Evolutionary conservation across 2,888 invertebrate species (phyloP), one percentile per base, ranked within the genome.

Genomic region (Parascotia fuliginaria): DNA sequence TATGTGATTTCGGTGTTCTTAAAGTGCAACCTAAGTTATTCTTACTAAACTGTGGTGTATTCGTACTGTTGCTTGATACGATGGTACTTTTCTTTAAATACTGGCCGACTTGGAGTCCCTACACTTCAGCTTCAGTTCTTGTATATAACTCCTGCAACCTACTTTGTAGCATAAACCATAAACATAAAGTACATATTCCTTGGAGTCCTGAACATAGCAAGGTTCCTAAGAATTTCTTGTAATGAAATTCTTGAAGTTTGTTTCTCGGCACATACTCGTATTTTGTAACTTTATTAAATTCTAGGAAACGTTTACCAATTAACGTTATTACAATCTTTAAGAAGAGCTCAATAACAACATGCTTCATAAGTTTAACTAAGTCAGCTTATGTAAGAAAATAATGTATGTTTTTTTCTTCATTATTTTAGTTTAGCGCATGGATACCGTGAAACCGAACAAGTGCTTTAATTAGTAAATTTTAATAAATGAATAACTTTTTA

Each of bases 71-170:
- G n/a, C n/a, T n/a, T n/a, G n/a, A n/a, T n/a, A n/a, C n/a, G n/a
- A n/a, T n/a, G n/a, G n/a, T n/a, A n/a, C n/a, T n/a, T n/a, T n/a
- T n/a, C n/a, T n/a, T n/a, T n/a, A n/a, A n/a, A n/a, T n/a, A n/a
- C n/a, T n/a, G n/a, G n/a, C n/a, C n/a, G n/a, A 12, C 11, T 9
- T 68, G 65, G 55, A 45, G 22, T 16, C 48, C 65, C 69, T 64
- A 68, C 46, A 5, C 36, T 40, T 13, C 7, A 24, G 15, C 42
- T 62, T 66, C 33, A 54, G 41, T 14, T 58, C 9, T 16, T 40
- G 39, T 36, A 38, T 5, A 34, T n/a, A 29, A 12, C 27, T 4
- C 16, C 3, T 13, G n/a, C 29, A 41, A 15, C 12, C 5, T 14
- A 51, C 36, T 64, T 52, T 36, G 14, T 33, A 36, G 1, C 46